Evolutionary conservation across 1,140 invertebrate species (phyloP), one percentile per base, ranked within the genome.

Genomic region (Procambarus virginalis): DNA sequence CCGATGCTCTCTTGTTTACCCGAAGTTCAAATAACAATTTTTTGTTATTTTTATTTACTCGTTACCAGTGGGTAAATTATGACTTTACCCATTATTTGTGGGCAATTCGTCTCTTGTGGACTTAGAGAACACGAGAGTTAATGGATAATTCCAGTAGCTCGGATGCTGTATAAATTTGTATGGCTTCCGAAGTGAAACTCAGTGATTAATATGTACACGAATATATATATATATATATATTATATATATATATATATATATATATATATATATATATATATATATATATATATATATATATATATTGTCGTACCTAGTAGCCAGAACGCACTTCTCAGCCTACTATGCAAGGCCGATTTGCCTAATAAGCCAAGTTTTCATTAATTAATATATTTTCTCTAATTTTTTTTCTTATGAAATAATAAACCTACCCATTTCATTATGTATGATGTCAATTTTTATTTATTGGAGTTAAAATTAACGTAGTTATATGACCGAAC

Each of bases 211-310:
- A 55, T 55, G 10, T 34, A 34, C 34, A 34, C 34, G 34, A 34
- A 8, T 20, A 51, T 79, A 4, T 49, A 55, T 49, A 17, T 10
- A 51, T 78, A 51, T 55, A 79, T 77, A 45, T 77, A 45, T 77
- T 77, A 45, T 77, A 45, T 77, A 45, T 77, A 45, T 77, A 45
- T 77, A 45, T 77, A 45, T 77, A 45, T 77, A 45, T 77, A 45
- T 77, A 45, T 77, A 45, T 77, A 45, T 77, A 45, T 77, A 45
- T 77, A 45, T 78, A 48, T 46, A 48, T 78, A 48, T 34, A 17
- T 78, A 48, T 78, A 48, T 45, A 20, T 79, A 22, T 81, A 8
- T 20, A 51, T 79, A 4, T 49, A 55, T 49, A 17, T 10, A 51
- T 78, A 51, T 55, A 79, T n/a, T n/a, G n/a, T n/a, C n/a, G n/a